Evolutionary conservation across 2,113 vertebrate species (phyloP), one percentile per base, ranked within the genome.

Genomic region (Vidua macroura): DNA sequence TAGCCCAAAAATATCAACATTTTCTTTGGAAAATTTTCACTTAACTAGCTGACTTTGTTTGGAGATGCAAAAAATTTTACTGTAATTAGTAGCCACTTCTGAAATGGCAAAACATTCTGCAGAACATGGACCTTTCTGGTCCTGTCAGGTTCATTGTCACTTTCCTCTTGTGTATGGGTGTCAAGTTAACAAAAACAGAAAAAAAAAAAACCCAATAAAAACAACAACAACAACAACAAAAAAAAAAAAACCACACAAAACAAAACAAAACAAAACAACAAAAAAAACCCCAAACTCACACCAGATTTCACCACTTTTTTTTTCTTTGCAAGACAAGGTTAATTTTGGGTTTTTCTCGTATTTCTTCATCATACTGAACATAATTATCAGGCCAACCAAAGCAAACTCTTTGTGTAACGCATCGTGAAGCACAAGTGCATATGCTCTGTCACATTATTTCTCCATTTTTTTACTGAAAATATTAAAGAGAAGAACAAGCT

Each of bases 361-460:
- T n/a, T 28, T 74, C 44, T 93, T 67, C 51, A 86, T 51, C 55
- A 68, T n/a, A 27, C 14, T 87, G 46, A 27, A 77, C 24, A 37
- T 46, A 90, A 92, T 86, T 52, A 86, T 51, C 24, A 67, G 59
- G 33, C 22, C 48, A 91, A 31, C 13, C 48, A 77, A 77, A 83
- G 39, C 19, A 74, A 95, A 48, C 13, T 85, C 58, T 63, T 49
- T 33, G 46, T 59, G 76, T 76, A 67, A 88, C 0, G 1, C 43
- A 80, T n/a, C 43, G 19, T 63, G 55, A 83, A 76, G 23, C 60
- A 83, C 24, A 70, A 80, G 35, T 82, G 24, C 30, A 51, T 80
- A 48, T 53, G 19, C 33, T 89, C 37, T 43, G 18, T 59, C 78
- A 72, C 90, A 88, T 91, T 89, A 81, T 73, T 95, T 85, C 55